Evolutionary conservation across 2,797 vertebrate species (phyloP).

Genomic region (Trichosurus vulpecula): DNA sequence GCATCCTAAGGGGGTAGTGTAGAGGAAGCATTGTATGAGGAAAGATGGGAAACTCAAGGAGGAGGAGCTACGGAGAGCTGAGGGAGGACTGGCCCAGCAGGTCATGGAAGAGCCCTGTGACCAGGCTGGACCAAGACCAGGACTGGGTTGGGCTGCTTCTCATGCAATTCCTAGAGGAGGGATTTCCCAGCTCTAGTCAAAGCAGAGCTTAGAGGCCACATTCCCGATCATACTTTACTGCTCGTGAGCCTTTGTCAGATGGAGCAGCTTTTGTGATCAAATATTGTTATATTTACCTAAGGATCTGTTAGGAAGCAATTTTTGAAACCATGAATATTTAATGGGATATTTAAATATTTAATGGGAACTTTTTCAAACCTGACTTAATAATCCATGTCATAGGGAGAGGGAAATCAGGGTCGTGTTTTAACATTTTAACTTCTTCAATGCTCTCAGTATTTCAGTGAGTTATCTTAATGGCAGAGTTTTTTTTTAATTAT

Average conservation of each 20-base stretch:
- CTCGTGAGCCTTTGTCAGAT: constrained; percentile 45
- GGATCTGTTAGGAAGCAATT: constrained; percentile 82
- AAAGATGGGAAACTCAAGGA: background rate
- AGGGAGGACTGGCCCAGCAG: background rate
- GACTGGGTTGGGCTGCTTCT: accelerated
- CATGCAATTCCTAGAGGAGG: accelerated
- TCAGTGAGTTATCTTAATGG: background rate
- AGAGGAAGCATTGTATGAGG: background rate
- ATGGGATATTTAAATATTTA: constrained; percentile 83
- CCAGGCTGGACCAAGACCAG: background rate
- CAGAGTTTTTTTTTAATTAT: constrained; percentile 76
- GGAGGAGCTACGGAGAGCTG: background rate
- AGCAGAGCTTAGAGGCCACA: background rate
- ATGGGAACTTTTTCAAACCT: constrained; percentile 74
- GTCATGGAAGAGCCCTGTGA: background rate
- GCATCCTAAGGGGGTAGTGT: background rate
- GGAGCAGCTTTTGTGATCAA: constrained; percentile 77
- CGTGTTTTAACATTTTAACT: constrained; percentile 41
- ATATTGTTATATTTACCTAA: constrained; percentile 79
- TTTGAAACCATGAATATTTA: constrained; percentile 83
- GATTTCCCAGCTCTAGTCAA: accelerated
- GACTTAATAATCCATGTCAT: constrained; percentile 75
- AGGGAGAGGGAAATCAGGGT: constrained; percentile 55
- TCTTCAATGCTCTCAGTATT: constrained; percentile 10
- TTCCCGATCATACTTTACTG: background rate